Conservation (phyloP, 2,888 invertebrate genomes). For the Luperina nickerlii region DNA sequence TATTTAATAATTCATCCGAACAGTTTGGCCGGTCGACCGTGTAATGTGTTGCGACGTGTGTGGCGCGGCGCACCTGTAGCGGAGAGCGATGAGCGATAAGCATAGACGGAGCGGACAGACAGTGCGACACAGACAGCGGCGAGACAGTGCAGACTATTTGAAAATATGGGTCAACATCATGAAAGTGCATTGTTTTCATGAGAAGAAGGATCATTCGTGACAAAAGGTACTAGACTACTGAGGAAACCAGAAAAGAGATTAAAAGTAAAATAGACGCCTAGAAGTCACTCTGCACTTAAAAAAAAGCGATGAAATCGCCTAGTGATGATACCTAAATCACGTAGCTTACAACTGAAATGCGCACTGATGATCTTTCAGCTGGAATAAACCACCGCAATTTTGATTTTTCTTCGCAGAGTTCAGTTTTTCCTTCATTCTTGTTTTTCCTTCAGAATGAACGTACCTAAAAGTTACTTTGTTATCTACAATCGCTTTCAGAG, state of each 20-base stretch:
- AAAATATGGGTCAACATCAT: no score
- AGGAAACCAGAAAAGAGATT: background rate
- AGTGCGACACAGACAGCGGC: no score
- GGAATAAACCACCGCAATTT: background rate
- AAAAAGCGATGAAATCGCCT: background rate
- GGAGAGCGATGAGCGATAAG: slow-evolving; percentile 54
- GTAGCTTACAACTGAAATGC: background rate
- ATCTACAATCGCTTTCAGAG: slow-evolving; percentile 61
- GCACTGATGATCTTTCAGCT: background rate
- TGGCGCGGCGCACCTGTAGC: slow-evolving; percentile 62
- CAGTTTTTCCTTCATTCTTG: background rate
- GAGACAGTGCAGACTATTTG: background rate
- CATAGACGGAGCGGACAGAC: slow-evolving; percentile 52
- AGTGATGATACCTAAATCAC: background rate
- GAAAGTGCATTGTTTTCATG: background rate
- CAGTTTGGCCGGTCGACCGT: slow-evolving; percentile 79
- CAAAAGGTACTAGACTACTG: background rate
- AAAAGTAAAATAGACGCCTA: background rate
- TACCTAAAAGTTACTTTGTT: background rate
- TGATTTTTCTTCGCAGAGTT: no score
- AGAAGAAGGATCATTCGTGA: background rate
- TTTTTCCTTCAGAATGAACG: background rate
- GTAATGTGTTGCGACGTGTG: slow-evolving; percentile 81
- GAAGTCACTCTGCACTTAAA: background rate
- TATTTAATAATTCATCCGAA: slow-evolving; percentile 86